phyloP scores from a whole-genome alignment of 2,888 invertebrate species.

The Frankliniella fusca region DNA sequence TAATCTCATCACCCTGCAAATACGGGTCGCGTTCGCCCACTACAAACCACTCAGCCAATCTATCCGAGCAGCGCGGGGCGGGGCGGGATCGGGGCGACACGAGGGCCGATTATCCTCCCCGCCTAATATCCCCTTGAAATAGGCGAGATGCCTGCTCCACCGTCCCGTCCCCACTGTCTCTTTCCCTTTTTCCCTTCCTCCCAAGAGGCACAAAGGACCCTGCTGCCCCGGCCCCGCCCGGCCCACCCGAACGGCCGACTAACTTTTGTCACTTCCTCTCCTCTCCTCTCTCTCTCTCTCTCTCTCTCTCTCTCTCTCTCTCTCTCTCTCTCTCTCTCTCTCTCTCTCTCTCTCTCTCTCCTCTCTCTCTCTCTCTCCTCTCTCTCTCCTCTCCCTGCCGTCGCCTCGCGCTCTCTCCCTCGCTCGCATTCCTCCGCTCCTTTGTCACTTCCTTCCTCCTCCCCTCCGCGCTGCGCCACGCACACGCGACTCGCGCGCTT shows the following conservation, averaged over 20 bases:
- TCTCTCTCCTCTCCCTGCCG: no score
- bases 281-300: background rate
- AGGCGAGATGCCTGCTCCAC: background rate
- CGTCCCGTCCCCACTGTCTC: slow-evolving; percentile 3
- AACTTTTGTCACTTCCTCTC: slow-evolving; percentile 24
- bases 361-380: background rate
- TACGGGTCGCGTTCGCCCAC: no score
- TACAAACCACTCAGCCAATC: slow-evolving; percentile 11
- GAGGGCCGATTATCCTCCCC: background rate
- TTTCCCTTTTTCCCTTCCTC: background rate
- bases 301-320: background rate
- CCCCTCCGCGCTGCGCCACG: background rate
- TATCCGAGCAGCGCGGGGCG: background rate
- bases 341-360: background rate
- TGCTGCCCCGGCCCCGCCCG: background rate
- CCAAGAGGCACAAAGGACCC: background rate
- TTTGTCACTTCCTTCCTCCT: background rate
- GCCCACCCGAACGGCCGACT: slow-evolving; percentile 11
- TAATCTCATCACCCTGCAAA: no score
- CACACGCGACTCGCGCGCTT: background rate
- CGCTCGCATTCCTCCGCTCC: background rate
- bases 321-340: background rate
- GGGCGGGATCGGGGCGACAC: background rate
- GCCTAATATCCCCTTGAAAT: background rate
- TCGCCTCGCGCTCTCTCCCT: slow-evolving; percentile 7